Evolutionary conservation across 2,797 vertebrate species (phyloP), one percentile per base, ranked within the genome.

Genomic region (Silurus aristotelis): DNA sequence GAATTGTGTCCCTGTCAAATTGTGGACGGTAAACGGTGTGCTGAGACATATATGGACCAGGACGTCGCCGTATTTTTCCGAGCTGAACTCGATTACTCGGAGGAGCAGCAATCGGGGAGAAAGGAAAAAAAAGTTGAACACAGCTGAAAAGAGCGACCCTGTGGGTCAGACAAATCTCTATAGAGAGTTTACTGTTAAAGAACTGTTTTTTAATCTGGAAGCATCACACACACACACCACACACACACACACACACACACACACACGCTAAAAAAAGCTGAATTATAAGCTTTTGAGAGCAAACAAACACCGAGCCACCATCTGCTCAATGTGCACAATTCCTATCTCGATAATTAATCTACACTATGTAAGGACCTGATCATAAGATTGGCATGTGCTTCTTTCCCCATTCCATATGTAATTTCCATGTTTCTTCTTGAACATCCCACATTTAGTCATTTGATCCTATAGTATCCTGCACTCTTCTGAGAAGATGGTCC

Each of bases 71-170:
- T 58, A 38, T 77, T 77, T 38, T 31, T 31, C 73, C 20, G 73
- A 77, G 55, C 55, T 77, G 73, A 77, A 58, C 73, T 31, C 73
- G 17, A 77, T 77, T 31, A 58, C 55, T 77, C 73, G 58, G 7
- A 58, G 73, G 25, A 77, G 20, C 73, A 31, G 73, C 55, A 58
- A 77, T 76, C 73, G 20, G 55, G 0, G 55, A 77, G 73, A 77
- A 19, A 38, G 3, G 55, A 1, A 5, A 48, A 15, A 22, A 52
- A 73, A n/a, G n/a, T 6, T 14, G 0, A 73, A n/a, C 71, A 52
- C 43, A 73, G 7, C 43, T 31, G 15, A 77, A 76, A 76, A 58
- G 73, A 19, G 27, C 58, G 73, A 58, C 73, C 73, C 25, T 1
- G 55, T 17, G 55, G 73, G 73, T 58, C 55, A 20, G 55, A 58